Conservation (phyloP, 1,140 invertebrate species). For the Aphaenogaster ashmeadi region DNA sequence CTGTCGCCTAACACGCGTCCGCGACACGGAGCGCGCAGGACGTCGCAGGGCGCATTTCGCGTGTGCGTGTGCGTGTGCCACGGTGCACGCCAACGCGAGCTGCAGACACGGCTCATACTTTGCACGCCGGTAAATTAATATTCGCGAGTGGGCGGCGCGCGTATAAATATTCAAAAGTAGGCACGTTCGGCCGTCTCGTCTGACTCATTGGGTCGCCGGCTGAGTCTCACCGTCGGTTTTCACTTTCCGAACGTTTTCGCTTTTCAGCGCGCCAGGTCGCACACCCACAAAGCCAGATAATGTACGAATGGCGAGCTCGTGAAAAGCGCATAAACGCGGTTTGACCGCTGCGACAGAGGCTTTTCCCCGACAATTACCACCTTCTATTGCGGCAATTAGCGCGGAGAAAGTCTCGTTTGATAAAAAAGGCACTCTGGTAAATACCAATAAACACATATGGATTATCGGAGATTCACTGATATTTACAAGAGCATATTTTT, state of each 20-base stretch:
- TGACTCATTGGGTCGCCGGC: constrained; percentile 54
- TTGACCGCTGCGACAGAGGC: not conserved
- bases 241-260: constrained; percentile 65
- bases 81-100: constrained; percentile 18
- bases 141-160: constrained; percentile 62
- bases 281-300: constrained; percentile 33
- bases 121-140: constrained; percentile 60
- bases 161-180: constrained; percentile 69
- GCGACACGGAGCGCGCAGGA: not conserved
- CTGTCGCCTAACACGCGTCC: not conserved
- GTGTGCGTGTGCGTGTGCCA: constrained; percentile 21
- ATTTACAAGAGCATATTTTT: constrained; percentile 32
- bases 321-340: constrained; percentile 42
- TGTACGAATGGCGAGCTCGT: not conserved
- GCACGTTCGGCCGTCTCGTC: constrained; percentile 56
- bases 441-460: constrained; percentile 12
- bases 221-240: constrained; percentile 54
- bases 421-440: constrained; percentile 3
- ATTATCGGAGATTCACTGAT: constrained; percentile 34
- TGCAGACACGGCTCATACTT: constrained; percentile 36
- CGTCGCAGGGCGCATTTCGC: constrained; percentile 1
- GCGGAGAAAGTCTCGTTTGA: constrained; percentile 21
- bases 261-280: constrained; percentile 35
- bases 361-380: not conserved
- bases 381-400: constrained; percentile 20